Conservation (phyloP, 2,113 vertebrate genomes). For the Porphyrio hochstetteri region DNA sequence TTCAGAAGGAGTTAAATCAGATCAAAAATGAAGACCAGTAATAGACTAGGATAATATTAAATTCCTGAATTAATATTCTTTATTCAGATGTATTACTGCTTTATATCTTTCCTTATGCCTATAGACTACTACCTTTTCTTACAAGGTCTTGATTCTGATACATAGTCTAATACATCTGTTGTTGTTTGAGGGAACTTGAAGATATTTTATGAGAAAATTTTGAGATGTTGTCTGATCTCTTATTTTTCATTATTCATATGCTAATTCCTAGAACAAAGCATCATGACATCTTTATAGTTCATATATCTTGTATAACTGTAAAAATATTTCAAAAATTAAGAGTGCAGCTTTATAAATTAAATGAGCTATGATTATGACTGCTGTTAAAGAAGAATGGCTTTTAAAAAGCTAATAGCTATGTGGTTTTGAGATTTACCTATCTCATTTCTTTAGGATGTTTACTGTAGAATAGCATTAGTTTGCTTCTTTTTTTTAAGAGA, state of each 20-base stretch:
- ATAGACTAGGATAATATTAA: neutral
- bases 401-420: neutral
- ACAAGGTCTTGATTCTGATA: neutral
- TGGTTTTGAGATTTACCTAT: neutral
- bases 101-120: accelerated
- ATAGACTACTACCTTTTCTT: neutral
- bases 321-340: neutral
- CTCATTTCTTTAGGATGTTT: neutral
- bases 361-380: neutral
- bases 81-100: neutral
- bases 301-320: neutral
- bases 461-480: neutral
- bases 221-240: neutral
- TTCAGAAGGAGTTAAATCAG: neutral
- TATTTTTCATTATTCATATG: neutral
- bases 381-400: neutral
- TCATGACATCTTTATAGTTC: neutral
- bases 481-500: neutral
- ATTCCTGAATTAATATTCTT: neutral
- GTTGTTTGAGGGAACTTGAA: neutral
- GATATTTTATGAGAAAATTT: neutral
- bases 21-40: neutral
- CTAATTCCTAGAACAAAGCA: neutral
- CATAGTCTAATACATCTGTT: neutral
- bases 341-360: neutral